phyloP scores from a whole-genome alignment of 2,888 invertebrate species.

The Malthinus flaveolus region DNA sequence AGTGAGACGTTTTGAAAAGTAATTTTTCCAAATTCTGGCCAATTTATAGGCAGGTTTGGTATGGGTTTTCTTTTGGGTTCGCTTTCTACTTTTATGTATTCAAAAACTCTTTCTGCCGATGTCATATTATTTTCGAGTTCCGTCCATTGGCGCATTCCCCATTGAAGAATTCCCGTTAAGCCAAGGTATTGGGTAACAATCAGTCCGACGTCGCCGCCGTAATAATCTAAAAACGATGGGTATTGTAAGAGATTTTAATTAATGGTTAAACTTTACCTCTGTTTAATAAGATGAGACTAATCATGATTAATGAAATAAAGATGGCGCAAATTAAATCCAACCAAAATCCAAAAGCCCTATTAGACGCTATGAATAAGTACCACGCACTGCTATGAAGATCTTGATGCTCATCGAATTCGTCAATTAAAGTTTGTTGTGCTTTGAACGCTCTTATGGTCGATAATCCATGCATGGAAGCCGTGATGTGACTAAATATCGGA shows the following conservation, averaged over 20 bases:
- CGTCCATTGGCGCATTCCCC: slow-evolving; percentile 81
- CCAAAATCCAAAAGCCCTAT: slow-evolving; percentile 69
- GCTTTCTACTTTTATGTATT: slow-evolving; percentile 54
- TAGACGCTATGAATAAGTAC: slow-evolving; percentile 63
- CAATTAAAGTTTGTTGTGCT: slow-evolving; percentile 63
- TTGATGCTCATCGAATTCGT: slow-evolving; percentile 62
- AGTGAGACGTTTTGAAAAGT: slow-evolving; percentile 71
- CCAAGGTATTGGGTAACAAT: slow-evolving; percentile 78
- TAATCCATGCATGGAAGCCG: slow-evolving; percentile 72
- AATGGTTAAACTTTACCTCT: slow-evolving; percentile 26
- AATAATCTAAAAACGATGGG: slow-evolving; percentile 9
- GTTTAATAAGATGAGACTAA: slow-evolving; percentile 29
- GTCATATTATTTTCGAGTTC: slow-evolving; percentile 83
- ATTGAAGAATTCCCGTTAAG: slow-evolving; percentile 69
- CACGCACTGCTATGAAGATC: slow-evolving; percentile 71
- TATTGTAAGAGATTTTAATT: slow-evolving; percentile 12
- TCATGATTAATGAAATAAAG: slow-evolving; percentile 63
- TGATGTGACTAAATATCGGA: slow-evolving; percentile 74
- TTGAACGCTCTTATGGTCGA: slow-evolving; percentile 71
- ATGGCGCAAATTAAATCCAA: slow-evolving; percentile 66
- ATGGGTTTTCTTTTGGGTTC: slow-evolving; percentile 38
- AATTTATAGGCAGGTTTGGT: slow-evolving; percentile 66
- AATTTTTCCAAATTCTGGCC: slow-evolving; percentile 74
- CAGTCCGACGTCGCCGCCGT: slow-evolving; percentile 70
- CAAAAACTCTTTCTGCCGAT: slow-evolving; percentile 78